Conservation (phyloP, 2,888 invertebrate genomes). For the Hydriomena furcata region DNA sequence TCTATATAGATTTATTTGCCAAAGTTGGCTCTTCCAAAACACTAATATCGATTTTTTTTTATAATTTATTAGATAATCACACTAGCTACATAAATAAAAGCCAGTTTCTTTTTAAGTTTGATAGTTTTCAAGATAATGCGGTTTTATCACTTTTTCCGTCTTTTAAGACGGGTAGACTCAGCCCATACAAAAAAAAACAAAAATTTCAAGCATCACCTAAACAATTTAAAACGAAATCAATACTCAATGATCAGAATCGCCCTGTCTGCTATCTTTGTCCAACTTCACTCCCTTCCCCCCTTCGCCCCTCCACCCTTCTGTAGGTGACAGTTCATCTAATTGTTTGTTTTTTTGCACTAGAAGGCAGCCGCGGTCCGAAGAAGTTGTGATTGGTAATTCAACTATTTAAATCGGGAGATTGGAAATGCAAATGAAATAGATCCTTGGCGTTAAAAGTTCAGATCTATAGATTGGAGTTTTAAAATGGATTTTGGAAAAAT, state of each 20-base stretch:
- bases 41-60: no score
- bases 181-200: no score
- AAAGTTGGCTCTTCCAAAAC: no score
- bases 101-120: no score
- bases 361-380: constrained; percentile 35
- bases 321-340: constrained; percentile 75
- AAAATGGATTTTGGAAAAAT: no score
- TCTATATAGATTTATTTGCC: no score
- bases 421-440: constrained; percentile 51
- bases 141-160: no score
- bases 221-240: constrained; percentile 23
- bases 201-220: no score
- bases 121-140: no score
- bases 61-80: no score
- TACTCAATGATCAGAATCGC: constrained; percentile 28
- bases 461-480: constrained; percentile 4
- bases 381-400: constrained; percentile 59
- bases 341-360: constrained; percentile 70
- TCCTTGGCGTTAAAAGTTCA: constrained; percentile 14
- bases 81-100: no score
- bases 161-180: no score
- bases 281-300: constrained; percentile 49
- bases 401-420: constrained; percentile 56
- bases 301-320: constrained; percentile 59
- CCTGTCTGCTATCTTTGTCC: constrained; percentile 47